A percentile compares a stretch with the other conserved stretches of the same genome.
These are phyloP conservation scores for Phenganax subtilis DNA, from an alignment of 92 coral and sea anemone species.

Conservation along the genomic window DNA sequence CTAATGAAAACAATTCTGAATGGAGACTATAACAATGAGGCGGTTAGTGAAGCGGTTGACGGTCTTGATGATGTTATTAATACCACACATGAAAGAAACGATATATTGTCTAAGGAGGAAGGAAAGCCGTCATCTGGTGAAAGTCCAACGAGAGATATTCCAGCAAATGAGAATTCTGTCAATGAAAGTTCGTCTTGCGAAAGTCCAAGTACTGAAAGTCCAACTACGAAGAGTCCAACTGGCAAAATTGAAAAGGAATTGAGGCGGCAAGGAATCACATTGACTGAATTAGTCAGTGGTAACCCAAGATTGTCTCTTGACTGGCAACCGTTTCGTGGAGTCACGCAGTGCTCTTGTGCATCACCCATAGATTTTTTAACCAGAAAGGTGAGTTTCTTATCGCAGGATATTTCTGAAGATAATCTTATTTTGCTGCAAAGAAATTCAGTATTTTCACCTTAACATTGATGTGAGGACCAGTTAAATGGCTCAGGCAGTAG, in stretches of 20 bases:
- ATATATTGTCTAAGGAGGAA: constrained; percentile 19
- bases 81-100: constrained; percentile 35
- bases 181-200: no score
- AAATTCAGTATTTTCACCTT: neutral
- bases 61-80: neutral
- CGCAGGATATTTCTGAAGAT: neutral
- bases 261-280: constrained; percentile 72
- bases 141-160: no score
- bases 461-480: neutral
- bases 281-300: constrained; percentile 63
- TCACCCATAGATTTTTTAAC: constrained; percentile 83
- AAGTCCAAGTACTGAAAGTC: no score
- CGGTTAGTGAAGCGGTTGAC: neutral
- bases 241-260: constrained; percentile 49
- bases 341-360: constrained; percentile 82
- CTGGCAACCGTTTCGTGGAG: constrained; percentile 92
- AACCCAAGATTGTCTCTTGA: constrained; percentile 77
- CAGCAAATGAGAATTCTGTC: no score
- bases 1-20: constrained; percentile 33
- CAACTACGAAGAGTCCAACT: neutral
- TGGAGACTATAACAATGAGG: neutral
- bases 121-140: constrained; percentile 12
- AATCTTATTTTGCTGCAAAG: no score
- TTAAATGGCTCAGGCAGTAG: no score
- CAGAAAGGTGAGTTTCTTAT: constrained; percentile 65